phyloP scores from a whole-genome alignment of 2,888 invertebrate genomes.

The Selenia dentaria region DNA sequence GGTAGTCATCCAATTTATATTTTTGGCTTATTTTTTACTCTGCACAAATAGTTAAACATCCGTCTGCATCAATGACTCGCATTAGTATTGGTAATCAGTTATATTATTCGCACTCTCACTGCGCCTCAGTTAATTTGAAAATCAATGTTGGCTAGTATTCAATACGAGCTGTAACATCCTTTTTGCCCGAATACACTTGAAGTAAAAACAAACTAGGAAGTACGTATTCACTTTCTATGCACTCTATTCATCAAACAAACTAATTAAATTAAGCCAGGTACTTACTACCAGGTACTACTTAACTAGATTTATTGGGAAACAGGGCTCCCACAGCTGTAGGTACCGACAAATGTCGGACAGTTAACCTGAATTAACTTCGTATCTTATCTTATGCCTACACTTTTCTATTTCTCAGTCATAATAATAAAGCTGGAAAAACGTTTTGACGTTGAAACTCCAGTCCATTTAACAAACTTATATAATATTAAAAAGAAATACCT shows the following conservation, averaged over 20 bases:
- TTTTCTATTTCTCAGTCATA: no score
- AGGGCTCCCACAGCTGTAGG: no score
- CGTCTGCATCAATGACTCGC: constrained; percentile 17
- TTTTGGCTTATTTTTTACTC: constrained; percentile 41
- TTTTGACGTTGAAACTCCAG: no score
- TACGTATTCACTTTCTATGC: constrained; percentile 5
- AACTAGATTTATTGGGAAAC: neutral
- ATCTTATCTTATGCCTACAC: no score
- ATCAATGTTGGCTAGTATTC: constrained; percentile 17
- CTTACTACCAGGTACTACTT: no score
- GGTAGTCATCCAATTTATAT: constrained; percentile 48
- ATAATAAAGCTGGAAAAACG: no score
- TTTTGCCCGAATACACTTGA: constrained; percentile 19
- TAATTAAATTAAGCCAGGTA: constrained; percentile 4
- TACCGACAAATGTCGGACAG: no score
- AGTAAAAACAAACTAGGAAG: constrained; percentile 10
- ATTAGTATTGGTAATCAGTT: constrained; percentile 24
- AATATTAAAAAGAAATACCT: no score
- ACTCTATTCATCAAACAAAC: constrained; percentile 2
- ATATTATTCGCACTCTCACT: constrained; percentile 39
- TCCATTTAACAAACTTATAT: no score
- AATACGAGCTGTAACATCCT: constrained; percentile 14
- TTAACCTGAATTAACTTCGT: no score
- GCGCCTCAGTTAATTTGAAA: constrained; percentile 23
- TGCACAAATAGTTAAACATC: constrained; percentile 20